Conservation (phyloP, 2,113 vertebrate genomes). For the Isichthys henryi region DNA sequence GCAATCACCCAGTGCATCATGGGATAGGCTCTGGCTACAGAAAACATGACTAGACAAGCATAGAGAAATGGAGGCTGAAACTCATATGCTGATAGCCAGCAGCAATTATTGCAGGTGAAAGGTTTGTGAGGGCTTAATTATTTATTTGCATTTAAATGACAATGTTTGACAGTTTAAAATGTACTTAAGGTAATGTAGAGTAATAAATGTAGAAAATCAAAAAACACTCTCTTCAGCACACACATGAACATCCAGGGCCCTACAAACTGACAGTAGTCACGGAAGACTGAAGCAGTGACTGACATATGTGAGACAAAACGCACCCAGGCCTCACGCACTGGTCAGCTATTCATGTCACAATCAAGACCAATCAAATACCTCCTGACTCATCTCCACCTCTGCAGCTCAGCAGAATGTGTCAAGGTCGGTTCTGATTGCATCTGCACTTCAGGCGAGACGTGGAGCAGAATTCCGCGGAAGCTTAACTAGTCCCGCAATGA, state of each 20-base stretch:
- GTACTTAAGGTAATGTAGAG: too few relatives aligned
- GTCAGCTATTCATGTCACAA: background rate
- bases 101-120: background rate
- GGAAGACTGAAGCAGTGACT: background rate
- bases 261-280: background rate
- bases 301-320: background rate
- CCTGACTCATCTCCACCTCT: background rate
- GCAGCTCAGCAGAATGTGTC: background rate
- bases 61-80: background rate
- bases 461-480: background rate
- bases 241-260: background rate
- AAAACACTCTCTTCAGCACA: background rate
- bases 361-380: background rate
- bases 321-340: background rate
- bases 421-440: background rate
- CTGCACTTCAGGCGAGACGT: background rate
- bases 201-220: background rate
- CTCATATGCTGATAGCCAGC: background rate
- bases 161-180: background rate
- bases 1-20: background rate
- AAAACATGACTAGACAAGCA: background rate
- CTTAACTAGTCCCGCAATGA: background rate
- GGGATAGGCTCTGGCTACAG: background rate
- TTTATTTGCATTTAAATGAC: background rate
- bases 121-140: background rate